A percentile compares a stretch with the other conserved stretches of the same genome.
These are phyloP conservation scores for Bursaphelenchus mucronatus DNA, from an alignment of 1,140 invertebrate species.

Conservation along the genomic window DNA sequence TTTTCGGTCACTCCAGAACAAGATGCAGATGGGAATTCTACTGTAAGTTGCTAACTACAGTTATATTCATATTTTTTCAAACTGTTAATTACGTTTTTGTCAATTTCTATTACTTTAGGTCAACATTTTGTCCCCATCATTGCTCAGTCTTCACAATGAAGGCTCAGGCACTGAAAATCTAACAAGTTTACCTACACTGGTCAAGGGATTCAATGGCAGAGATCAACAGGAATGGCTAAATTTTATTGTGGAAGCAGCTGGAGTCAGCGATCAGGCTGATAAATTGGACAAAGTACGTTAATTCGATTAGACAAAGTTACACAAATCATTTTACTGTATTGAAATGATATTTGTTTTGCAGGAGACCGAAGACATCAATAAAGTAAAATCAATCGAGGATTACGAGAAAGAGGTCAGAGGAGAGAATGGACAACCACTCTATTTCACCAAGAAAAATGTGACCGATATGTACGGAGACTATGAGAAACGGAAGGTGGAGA, in stretches of 20 bases:
- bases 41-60: constrained; percentile 21
- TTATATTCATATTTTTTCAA: constrained; percentile 9
- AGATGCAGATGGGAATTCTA: constrained; percentile 31
- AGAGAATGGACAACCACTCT: constrained; percentile 47
- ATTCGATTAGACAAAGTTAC: neutral
- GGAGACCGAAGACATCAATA: constrained; percentile 11
- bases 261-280: constrained; percentile 28
- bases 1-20: constrained; percentile 51
- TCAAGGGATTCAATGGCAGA: constrained; percentile 35
- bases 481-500: constrained; percentile 49
- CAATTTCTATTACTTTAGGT: constrained; percentile 29
- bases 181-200: constrained; percentile 37
- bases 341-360: neutral
- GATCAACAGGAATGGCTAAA: constrained; percentile 51
- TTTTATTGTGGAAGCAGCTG: constrained; percentile 47
- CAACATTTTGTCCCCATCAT: constrained; percentile 54
- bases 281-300: constrained; percentile 4
- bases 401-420: constrained; percentile 40
- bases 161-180: constrained; percentile 51
- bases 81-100: neutral
- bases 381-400: constrained; percentile 30
- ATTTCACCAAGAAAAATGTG: constrained; percentile 57
- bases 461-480: constrained; percentile 47
- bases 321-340: constrained; percentile 2
- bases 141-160: constrained; percentile 53